Evolutionary conservation across 2,797 vertebrate genomes (phyloP).

Genomic region (Epinephelus coioides): DNA sequence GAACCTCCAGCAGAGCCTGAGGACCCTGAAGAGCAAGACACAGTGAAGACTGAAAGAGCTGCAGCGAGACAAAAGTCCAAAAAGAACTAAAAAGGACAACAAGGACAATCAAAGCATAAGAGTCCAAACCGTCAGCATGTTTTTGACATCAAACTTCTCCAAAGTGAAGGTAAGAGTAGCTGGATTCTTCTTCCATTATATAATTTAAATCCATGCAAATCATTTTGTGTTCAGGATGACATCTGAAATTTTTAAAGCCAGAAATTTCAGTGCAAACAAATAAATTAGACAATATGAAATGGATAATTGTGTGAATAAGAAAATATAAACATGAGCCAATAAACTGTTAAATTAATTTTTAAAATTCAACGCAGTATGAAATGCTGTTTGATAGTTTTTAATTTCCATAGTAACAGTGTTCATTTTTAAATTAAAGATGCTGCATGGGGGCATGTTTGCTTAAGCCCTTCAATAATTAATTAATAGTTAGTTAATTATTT

Average conservation of each 20-base stretch:
- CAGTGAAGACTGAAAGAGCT: neutral
- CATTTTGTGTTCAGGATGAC: no score
- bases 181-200: neutral
- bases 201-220: neutral
- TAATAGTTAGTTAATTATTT: no score
- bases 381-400: neutral
- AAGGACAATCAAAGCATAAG: neutral
- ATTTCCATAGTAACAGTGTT: neutral
- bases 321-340: neutral
- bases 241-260: no score
- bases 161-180: conserved; percentile 49
- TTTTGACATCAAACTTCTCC: conserved; percentile 4
- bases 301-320: no score
- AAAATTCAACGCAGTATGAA: no score
- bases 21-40: conserved; percentile 3
- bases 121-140: conserved; percentile 38
- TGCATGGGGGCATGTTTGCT: neutral
- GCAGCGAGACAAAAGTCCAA: neutral
- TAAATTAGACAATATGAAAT: neutral
- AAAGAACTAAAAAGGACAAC: neutral
- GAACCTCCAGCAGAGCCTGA: conserved; percentile 36
- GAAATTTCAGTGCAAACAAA: neutral
- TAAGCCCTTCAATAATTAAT: no score
- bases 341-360: neutral
- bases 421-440: neutral